Evolutionary conservation across 2,113 vertebrate genomes (phyloP).

Genomic region (Cyphomyrus discorhynchus): DNA sequence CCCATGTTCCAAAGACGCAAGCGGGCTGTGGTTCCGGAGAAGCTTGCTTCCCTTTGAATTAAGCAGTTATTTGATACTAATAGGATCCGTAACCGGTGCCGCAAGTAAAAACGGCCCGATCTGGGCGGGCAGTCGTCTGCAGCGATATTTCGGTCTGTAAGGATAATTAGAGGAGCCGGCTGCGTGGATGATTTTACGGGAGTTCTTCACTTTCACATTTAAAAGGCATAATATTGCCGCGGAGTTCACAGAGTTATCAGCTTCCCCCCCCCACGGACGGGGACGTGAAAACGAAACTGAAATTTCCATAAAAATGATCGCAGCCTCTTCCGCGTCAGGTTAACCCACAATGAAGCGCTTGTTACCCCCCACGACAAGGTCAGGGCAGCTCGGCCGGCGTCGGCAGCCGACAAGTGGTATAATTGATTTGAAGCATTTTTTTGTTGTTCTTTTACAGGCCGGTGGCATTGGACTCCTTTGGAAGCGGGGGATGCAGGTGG

Average conservation of each 20-base stretch:
- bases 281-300: neutral
- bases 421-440: neutral
- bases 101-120: conserved; percentile 2
- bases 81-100: neutral
- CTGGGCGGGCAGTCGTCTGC: neutral
- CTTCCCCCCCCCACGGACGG: neutral
- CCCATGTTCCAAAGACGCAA: neutral
- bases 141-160: neutral
- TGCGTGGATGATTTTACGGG: neutral
- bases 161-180: neutral
- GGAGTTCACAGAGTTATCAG: neutral
- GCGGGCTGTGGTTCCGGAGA: neutral
- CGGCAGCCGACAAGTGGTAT: neutral
- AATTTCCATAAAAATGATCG: conserved; percentile 1
- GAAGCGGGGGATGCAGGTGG: neutral
- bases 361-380: neutral
- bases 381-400: neutral
- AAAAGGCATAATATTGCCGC: neutral
- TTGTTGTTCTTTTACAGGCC: neutral
- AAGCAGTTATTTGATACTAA: neutral
- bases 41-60: neutral
- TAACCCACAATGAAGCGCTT: neutral
- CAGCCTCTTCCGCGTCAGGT: neutral
- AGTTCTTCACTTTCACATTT: neutral
- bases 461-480: neutral